Base-by-base conservation (phyloP, 2,113 vertebrate species). In the Balaenoptera acutorostrata region DNA sequence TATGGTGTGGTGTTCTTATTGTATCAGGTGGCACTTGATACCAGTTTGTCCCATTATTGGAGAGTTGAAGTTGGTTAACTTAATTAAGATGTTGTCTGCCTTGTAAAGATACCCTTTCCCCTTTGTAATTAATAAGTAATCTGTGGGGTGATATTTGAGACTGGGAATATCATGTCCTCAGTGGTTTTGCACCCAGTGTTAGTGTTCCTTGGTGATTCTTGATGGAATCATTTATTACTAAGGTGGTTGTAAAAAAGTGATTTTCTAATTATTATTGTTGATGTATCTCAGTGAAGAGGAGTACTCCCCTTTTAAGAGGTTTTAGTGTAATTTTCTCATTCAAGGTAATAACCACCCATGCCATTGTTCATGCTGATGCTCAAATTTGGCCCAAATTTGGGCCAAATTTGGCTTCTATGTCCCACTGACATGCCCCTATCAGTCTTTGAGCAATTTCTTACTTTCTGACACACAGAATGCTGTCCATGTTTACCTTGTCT, bases 11-110 rank as follows among this genome's bases (percentile, higher is more conserved):
- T 82, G 20, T 72, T 59, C 75, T 88, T 7, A 36, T 80, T 77
- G 11, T 88, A 14, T 75, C 84, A 86, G 3, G 36, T n/a, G 55
- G 74, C 29, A 8, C 11, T 88, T 84, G 39, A 33, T 44, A 31
- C 13, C 39, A 78, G 8, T 78, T 88, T 66, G 77, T 75, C 66
- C 57, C 57, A 4, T 87, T 87, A 71, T 41, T 93, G 86, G 36
- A 46, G 41, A 61, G n/a, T 90, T 57, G 74, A 91, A 91, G 31
- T 66, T 96, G 44, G 57, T 8, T 92, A 63, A 72, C 31, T 72
- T 78, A 57, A n/a, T 78, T 41, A 33, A 49, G 21, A 41, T 63
- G 21, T 61, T 77, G 20, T 59, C 23, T 33, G 36, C 46, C 10
- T 90, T 83, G 55, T 66, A n/a, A 82, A 55, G 33, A 41, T 89